phyloP scores from a whole-genome alignment of 2,113 vertebrate species.

The Lasiurus borealis region DNA sequence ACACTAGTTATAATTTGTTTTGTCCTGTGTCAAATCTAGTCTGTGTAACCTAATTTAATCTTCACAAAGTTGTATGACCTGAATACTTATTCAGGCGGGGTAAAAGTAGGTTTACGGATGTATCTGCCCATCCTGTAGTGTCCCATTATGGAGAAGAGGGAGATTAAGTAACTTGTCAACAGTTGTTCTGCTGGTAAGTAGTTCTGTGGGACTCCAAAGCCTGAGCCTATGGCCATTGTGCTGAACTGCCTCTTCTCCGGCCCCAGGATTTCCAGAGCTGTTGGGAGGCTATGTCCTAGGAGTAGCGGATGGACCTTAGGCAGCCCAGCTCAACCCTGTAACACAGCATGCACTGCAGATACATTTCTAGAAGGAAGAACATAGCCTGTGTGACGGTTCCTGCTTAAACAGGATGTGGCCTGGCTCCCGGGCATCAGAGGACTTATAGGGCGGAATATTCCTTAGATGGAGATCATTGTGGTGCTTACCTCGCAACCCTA shows the following conservation, averaged over 20 bases:
- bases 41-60: background rate
- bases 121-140: background rate
- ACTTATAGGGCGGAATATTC: background rate
- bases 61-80: background rate
- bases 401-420: background rate
- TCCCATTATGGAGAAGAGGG: background rate
- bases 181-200: background rate
- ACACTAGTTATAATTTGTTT: background rate
- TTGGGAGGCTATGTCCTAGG: background rate
- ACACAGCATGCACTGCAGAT: background rate
- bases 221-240: background rate
- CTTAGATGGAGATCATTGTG: background rate
- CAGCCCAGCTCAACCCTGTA: background rate
- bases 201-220: background rate
- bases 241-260: background rate
- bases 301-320: accelerated
- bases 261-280: background rate
- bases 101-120: background rate
- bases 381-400: background rate
- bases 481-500: background rate
- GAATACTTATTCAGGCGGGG: background rate
- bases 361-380: background rate
- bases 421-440: background rate
- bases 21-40: background rate
- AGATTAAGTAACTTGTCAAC: background rate